phyloP scores from a whole-genome alignment of 2,113 vertebrate genomes.

The Hippopotamus amphibius region DNA sequence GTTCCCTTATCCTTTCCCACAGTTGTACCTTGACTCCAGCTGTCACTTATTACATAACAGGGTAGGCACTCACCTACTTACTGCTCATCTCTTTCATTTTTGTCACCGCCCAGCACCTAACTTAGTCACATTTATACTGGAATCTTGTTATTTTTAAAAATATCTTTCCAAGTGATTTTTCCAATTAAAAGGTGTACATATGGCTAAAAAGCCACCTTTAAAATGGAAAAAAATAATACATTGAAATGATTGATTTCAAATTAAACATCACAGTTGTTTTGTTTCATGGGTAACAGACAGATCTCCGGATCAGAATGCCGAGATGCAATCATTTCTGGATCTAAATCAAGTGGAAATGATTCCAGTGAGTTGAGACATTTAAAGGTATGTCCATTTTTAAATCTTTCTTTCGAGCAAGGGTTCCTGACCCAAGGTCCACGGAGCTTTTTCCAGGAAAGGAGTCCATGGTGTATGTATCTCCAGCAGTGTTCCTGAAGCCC shows the following conservation, averaged over 20 bases:
- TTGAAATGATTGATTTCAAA: neutral
- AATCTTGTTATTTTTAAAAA: constrained; percentile 38
- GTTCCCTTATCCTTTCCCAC: neutral
- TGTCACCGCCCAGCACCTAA: neutral
- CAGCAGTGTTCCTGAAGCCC: neutral
- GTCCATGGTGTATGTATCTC: neutral
- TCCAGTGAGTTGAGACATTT: constrained; percentile 64
- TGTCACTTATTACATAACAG: neutral
- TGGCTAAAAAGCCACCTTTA: constrained; percentile 9
- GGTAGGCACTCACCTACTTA: neutral
- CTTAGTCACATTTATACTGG: constrained; percentile 31
- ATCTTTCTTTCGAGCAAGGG: neutral
- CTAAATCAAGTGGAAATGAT: constrained; percentile 79
- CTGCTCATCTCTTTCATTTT: neutral
- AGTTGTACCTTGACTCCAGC: neutral
- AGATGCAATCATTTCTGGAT: constrained; percentile 72
- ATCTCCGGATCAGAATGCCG: constrained; percentile 73
- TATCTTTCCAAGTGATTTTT: constrained; percentile 25
- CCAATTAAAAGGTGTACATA: neutral
- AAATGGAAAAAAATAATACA: constrained; percentile 24
- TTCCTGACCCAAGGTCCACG: neutral
- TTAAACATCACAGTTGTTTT: constrained; percentile 70
- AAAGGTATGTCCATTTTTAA: constrained; percentile 82
- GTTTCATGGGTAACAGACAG: constrained; percentile 81
- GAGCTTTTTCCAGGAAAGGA: constrained; percentile 25